phyloP scores from a whole-genome alignment of 2,113 vertebrate genomes.

The Thamnophis sirtalis region DNA sequence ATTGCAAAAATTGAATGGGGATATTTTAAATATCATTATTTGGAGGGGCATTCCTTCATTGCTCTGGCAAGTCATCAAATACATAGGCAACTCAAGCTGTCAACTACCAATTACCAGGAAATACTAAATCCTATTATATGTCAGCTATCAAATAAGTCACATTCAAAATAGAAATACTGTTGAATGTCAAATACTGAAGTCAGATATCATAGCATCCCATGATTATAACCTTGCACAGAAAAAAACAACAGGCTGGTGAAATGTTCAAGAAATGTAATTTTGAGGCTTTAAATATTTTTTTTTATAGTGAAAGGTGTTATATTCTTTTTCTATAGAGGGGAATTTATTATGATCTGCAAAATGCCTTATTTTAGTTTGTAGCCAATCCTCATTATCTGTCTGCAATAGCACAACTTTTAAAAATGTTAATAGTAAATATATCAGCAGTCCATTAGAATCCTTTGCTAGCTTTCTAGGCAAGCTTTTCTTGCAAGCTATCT shows the following conservation, averaged over 20 bases:
- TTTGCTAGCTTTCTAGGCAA: neutral
- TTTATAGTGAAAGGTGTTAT: neutral
- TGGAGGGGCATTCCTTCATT: neutral
- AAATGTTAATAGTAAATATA: neutral
- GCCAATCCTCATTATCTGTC: neutral
- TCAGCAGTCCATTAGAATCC: constrained; percentile 1
- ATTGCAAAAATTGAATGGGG: neutral
- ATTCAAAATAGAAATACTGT: constrained; percentile 6
- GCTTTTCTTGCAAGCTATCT: neutral
- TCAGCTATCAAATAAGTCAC: constrained; percentile 12
- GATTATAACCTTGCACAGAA: neutral
- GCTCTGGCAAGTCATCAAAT: neutral
- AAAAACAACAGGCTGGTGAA: neutral
- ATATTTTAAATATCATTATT: neutral
- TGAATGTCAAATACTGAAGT: constrained; percentile 4
- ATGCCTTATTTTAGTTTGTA: neutral
- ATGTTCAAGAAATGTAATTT: neutral
- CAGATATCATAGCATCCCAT: neutral
- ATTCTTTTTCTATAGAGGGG: neutral
- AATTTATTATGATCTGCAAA: neutral
- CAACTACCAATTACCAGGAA: constrained; percentile 5
- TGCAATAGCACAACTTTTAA: constrained; percentile 1
- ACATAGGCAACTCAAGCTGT: neutral
- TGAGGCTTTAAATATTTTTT: neutral
- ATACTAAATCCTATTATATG: constrained; percentile 8